Conservation (phyloP, 1,140 invertebrate genomes). For the Ceratosolen solmsi region DNA sequence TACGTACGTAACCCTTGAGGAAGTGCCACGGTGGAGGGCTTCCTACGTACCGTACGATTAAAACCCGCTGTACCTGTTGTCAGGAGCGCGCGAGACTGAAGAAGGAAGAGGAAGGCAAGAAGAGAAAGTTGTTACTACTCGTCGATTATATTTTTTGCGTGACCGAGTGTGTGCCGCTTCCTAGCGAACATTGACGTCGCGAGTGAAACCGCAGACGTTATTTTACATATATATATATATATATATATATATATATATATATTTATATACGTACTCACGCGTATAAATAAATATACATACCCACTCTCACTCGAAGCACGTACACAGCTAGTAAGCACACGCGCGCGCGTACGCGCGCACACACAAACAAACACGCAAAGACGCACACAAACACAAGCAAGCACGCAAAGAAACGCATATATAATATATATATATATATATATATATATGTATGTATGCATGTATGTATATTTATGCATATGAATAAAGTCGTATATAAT, state of each 20-base stretch:
- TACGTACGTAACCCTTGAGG: not conserved
- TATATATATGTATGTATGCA: slow-evolving; percentile 47
- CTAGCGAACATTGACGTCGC: not conserved
- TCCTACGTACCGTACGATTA: not conserved
- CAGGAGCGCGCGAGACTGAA: not conserved
- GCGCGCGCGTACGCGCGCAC: slow-evolving; percentile 2
- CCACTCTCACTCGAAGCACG: no score
- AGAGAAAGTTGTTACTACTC: not conserved
- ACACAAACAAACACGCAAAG: slow-evolving; percentile 33
- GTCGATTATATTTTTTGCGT: not conserved
- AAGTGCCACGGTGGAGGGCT: not conserved
- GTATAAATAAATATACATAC: not conserved
- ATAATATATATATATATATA: slow-evolving; percentile 3
- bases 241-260: no score
- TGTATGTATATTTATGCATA: slow-evolving; percentile 54
- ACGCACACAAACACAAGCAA: no score
- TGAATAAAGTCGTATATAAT: slow-evolving; percentile 53
- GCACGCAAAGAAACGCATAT: no score
- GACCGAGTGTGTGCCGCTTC: not conserved
- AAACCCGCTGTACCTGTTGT: slow-evolving; percentile 19
- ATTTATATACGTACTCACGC: slow-evolving; percentile 23
- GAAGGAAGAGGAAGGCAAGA: not conserved
- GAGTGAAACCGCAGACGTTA: not conserved
- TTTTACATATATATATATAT: not conserved
- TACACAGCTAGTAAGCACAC: no score